These are phyloP conservation scores for Phrynocephalus versicolor DNA, from an alignment of 2,113 vertebrate genomes.

Conservation along the genomic window DNA sequence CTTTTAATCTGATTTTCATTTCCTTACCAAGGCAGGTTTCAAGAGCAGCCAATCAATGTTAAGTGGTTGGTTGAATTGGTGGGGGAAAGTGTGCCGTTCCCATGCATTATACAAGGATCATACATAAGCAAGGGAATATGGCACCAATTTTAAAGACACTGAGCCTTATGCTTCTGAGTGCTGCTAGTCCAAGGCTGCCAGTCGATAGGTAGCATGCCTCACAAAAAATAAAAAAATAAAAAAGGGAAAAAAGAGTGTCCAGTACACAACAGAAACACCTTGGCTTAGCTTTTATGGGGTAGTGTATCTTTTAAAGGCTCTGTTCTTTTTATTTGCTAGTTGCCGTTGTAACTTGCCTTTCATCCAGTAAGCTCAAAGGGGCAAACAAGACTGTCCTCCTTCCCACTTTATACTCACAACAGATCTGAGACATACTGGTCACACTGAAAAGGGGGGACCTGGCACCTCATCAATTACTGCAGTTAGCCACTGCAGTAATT, in stretches of 20 bases:
- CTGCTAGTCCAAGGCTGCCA: background rate
- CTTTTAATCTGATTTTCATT: constrained; percentile 10
- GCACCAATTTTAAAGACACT: background rate
- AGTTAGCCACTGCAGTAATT: too few species aligned
- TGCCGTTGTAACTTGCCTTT: background rate
- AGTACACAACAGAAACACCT: background rate
- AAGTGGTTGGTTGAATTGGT: background rate
- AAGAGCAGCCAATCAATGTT: background rate
- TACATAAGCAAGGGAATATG: background rate
- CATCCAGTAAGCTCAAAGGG: background rate
- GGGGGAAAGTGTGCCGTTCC: background rate
- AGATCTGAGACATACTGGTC: background rate
- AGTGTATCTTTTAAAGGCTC: background rate
- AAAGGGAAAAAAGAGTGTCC: background rate
- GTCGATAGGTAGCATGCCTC: background rate
- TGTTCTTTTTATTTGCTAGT: background rate
- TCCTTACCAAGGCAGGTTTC: background rate
- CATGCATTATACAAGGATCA: background rate
- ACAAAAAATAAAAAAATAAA: too few species aligned
- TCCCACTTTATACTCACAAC: background rate
- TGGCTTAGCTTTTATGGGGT: background rate
- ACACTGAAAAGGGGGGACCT: too few species aligned
- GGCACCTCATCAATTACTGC: too few species aligned
- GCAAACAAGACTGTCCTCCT: background rate
- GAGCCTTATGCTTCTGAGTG: background rate